These are phyloP conservation scores for Zeus faber DNA, from an alignment of 2,113 vertebrate genomes.

Conservation along the genomic window DNA sequence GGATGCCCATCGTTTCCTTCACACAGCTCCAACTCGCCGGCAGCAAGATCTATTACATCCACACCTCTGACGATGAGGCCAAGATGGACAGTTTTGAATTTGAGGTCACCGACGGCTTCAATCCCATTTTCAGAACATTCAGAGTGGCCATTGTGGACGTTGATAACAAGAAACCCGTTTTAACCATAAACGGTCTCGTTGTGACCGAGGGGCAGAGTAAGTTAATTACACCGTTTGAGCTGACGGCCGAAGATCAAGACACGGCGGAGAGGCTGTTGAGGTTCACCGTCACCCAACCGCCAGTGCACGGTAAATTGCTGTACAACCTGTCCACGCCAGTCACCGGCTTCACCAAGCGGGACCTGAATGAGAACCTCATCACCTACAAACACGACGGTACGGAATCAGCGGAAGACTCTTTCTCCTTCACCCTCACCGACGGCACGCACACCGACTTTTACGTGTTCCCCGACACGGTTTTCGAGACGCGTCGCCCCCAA, in stretches of 20 bases:
- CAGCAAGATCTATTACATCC: slow-evolving; percentile 93
- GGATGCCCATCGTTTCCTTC: slow-evolving; percentile 84
- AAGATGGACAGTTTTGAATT: slow-evolving; percentile 99
- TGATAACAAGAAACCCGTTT: slow-evolving; percentile 93
- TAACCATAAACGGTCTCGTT: slow-evolving; percentile 82
- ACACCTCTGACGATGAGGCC: slow-evolving; percentile 90
- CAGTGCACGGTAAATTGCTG: slow-evolving; percentile 85
- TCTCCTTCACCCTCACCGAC: slow-evolving; percentile 91
- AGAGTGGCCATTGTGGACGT: slow-evolving; percentile 90
- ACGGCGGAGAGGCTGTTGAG: slow-evolving; percentile 80
- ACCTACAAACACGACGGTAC: slow-evolving; percentile 91
- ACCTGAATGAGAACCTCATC: slow-evolving; percentile 94
- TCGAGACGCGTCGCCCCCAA: slow-evolving; percentile 86
- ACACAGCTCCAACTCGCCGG: slow-evolving; percentile 91
- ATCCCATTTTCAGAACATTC: slow-evolving; percentile 93
- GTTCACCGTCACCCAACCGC: slow-evolving; percentile 84
- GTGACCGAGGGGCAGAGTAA: slow-evolving; percentile 86
- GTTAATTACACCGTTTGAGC: slow-evolving; percentile 92
- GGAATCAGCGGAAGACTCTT: slow-evolving; percentile 83
- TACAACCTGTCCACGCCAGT: slow-evolving; percentile 78
- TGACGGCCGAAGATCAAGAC: slow-evolving; percentile 90
- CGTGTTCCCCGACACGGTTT: slow-evolving; percentile 88
- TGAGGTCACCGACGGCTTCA: slow-evolving; percentile 91
- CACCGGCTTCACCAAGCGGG: slow-evolving; percentile 86
- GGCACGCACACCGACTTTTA: slow-evolving; percentile 90